Conservation (phyloP, 30 jellyfish, hydroid and myxozoan genomes). For the Aurelia aurita region DNA sequence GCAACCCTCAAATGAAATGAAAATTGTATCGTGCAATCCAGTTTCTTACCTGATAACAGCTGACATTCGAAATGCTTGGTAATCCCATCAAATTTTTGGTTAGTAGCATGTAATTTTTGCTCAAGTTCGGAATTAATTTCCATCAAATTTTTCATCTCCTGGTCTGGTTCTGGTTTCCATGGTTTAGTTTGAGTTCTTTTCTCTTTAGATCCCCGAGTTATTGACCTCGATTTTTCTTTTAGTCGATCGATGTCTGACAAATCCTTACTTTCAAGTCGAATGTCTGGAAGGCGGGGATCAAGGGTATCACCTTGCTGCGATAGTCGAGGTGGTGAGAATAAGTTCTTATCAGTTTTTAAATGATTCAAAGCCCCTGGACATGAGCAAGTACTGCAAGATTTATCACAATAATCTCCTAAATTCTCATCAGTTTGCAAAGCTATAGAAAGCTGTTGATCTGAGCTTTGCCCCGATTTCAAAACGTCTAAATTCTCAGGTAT, state of each 20-base stretch:
- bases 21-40: neutral
- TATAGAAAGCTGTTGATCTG: neutral
- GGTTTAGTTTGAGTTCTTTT: conserved; percentile 22
- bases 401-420: neutral
- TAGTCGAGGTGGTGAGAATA: conserved; percentile 23
- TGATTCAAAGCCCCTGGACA: conserved; percentile 2
- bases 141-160: conserved; percentile 21
- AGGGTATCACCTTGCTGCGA: conserved; percentile 27
- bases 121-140: conserved; percentile 14
- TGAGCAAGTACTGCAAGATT: conserved; percentile 29
- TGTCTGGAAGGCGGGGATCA: conserved; percentile 26
- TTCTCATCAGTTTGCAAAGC: neutral
- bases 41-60: conserved; percentile 42
- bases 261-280: neutral
- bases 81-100: conserved; percentile 14
- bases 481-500: too few relatives aligned
- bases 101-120: conserved; percentile 1
- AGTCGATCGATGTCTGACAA: neutral
- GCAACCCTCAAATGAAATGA: too few relatives aligned
- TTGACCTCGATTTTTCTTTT: neutral
- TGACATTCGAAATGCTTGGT: conserved; percentile 39
- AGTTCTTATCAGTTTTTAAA: neutral
- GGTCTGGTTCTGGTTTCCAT: neutral
- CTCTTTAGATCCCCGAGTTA: conserved; percentile 15
- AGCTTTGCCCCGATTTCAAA: neutral